Base-by-base conservation (phyloP, 2,888 invertebrate genomes). In the Acronicta psi region DNA sequence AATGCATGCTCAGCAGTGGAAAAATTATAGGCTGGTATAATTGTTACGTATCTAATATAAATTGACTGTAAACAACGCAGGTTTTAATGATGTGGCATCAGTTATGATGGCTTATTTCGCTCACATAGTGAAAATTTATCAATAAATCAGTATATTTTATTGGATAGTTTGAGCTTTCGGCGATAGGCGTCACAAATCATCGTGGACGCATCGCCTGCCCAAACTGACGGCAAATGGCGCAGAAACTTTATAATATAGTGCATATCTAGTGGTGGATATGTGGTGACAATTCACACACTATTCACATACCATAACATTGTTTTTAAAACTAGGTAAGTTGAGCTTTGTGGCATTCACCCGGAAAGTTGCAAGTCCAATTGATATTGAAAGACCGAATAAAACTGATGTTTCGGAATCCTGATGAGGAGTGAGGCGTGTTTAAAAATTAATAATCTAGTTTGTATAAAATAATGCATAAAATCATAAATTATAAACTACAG, bases 211-310 rank as follows among this genome's bases (percentile, higher is more conserved):
- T 76, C 73, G 79, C 71, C 67, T 63, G 78, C 70, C 74, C 69
- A 73, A 76, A 72, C 72, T 66, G 76, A 73, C 74, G 73, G 74
- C 77, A 81, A 87, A 87, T 86, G 82, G 83, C 63, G 80, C 77
- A 75, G 75, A 76, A 72, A 75, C 68, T 70, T 69, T 74, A 69
- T 73, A 34, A 61, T 67, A 55, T 54, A 63, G 58, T 68, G 65
- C 45, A 66, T 41, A 67, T 34, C 52, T 46, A 65, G 63, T 57
- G 59, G 59, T 75, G 67, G 29, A 68, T 75, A 52, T 67, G 70
- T 66, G 54, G 64, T 75, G 68, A 71, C 68, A 49, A 37, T 59
- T 50, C 20, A 59, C 40, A 68, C 16, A 54, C 31, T 16, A 66
- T 46, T 29, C 31, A 11, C 10, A 10, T 11, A n/a, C 2, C 0